Conservation (phyloP, 1,140 invertebrate species). For the Nylanderia fulva region DNA sequence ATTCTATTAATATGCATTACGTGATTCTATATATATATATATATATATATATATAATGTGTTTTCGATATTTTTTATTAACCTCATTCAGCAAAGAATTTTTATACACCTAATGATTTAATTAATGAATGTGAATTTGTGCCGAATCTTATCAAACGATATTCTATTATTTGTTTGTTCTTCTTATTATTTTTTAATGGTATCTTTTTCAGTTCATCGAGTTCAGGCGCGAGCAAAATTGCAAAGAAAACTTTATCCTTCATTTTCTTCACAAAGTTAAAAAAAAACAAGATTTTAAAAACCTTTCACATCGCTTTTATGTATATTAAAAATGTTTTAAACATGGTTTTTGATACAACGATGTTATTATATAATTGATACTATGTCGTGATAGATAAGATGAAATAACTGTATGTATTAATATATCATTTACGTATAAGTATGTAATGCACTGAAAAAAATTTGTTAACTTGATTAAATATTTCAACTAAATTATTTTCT, state of each 20-base stretch:
- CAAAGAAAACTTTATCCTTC: background rate
- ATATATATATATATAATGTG: background rate
- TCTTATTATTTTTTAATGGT: conserved; percentile 20
- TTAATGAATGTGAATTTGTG: background rate
- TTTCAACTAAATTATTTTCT: too few species aligned
- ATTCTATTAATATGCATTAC: conserved; percentile 6
- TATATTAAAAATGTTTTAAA: background rate
- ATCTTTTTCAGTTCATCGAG: conserved; percentile 28
- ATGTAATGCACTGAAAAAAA: too few species aligned
- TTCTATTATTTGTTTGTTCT: background rate
- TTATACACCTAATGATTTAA: background rate
- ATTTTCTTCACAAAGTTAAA: background rate
- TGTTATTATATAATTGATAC: too few species aligned
- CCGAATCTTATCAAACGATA: background rate
- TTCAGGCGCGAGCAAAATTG: conserved; percentile 25
- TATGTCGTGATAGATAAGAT: too few species aligned
- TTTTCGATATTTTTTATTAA: background rate
- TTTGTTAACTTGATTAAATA: too few species aligned
- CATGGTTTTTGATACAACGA: too few species aligned
- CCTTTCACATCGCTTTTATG: background rate
- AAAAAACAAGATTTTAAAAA: background rate
- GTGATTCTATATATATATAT: too few species aligned
- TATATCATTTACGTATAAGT: background rate
- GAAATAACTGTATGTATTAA: too few species aligned
- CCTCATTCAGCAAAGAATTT: background rate